These are phyloP conservation scores for Nyleta sp. DNA, from an alignment of 2,888 invertebrate genomes.

Conservation along the genomic window DNA sequence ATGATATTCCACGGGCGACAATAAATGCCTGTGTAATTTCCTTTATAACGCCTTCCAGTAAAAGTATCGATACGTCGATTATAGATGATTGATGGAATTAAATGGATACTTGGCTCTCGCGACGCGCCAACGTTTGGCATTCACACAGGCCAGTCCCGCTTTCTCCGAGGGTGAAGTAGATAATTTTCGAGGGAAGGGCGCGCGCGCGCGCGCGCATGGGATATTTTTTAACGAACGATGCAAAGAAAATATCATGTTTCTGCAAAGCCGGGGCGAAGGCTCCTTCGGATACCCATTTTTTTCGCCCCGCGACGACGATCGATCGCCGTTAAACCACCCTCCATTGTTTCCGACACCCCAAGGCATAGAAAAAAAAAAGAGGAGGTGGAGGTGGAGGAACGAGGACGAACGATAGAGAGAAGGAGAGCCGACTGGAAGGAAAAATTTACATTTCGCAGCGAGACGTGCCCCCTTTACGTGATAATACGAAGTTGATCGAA, in stretches of 20 bases:
- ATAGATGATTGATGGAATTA: constrained; percentile 66
- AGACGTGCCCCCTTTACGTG: constrained; percentile 64
- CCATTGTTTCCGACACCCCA: constrained; percentile 75
- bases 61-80: constrained; percentile 65
- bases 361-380: constrained; percentile 62
- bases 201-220: constrained; percentile 67
- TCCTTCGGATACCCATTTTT: constrained; percentile 70
- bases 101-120: constrained; percentile 58
- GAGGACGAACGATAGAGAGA: constrained; percentile 36
- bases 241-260: constrained; percentile 77
- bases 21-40: constrained; percentile 59
- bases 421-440: constrained; percentile 55
- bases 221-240: constrained; percentile 77
- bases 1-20: constrained; percentile 49
- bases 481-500: constrained; percentile 66
- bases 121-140: constrained; percentile 62
- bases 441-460: constrained; percentile 73
- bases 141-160: constrained; percentile 62
- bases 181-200: constrained; percentile 62
- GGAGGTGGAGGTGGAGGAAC: constrained; percentile 21
- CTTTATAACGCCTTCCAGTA: constrained; percentile 60
- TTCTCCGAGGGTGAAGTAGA: constrained; percentile 65
- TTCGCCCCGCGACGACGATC: constrained; percentile 71
- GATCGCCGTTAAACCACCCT: constrained; percentile 75
- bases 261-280: constrained; percentile 71